phyloP scores from a whole-genome alignment of 2,888 invertebrate genomes.

The Cyaniris semiargus region DNA sequence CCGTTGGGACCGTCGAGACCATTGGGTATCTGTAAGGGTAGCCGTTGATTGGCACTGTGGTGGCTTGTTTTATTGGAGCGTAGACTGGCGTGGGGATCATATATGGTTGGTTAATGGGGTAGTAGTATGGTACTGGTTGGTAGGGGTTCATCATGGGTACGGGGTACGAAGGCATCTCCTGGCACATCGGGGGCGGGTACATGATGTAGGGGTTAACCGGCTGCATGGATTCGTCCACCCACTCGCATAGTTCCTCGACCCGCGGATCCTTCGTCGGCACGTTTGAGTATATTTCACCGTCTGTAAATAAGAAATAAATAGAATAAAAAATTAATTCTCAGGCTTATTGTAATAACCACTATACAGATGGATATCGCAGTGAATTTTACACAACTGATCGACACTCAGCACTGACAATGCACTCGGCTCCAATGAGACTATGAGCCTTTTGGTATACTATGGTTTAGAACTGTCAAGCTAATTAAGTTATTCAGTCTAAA shows the following conservation, averaged over 20 bases:
- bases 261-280: constrained; percentile 52
- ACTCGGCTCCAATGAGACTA: too few relatives aligned
- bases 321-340: too few relatives aligned
- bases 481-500: too few relatives aligned
- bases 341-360: too few relatives aligned
- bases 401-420: too few relatives aligned
- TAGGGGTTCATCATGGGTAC: constrained; percentile 66
- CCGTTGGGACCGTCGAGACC: constrained; percentile 85
- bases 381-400: too few relatives aligned
- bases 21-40: constrained; percentile 72
- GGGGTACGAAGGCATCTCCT: constrained; percentile 43
- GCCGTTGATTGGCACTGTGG: constrained; percentile 72
- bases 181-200: constrained; percentile 56
- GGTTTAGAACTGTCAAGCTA: too few relatives aligned
- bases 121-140: constrained; percentile 67
- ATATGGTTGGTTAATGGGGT: constrained; percentile 71
- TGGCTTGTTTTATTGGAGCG: constrained; percentile 70
- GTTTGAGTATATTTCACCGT: constrained; percentile 69
- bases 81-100: constrained; percentile 73
- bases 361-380: too few relatives aligned
- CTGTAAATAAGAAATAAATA: constrained; percentile 47
- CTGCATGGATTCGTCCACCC: constrained; percentile 52
- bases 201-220: constrained; percentile 51
- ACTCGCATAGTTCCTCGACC: constrained; percentile 40
- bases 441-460: too few relatives aligned